Evolutionary conservation across 2,888 invertebrate species (phyloP).

Genomic region (Chloroclystis v-ata): DNA sequence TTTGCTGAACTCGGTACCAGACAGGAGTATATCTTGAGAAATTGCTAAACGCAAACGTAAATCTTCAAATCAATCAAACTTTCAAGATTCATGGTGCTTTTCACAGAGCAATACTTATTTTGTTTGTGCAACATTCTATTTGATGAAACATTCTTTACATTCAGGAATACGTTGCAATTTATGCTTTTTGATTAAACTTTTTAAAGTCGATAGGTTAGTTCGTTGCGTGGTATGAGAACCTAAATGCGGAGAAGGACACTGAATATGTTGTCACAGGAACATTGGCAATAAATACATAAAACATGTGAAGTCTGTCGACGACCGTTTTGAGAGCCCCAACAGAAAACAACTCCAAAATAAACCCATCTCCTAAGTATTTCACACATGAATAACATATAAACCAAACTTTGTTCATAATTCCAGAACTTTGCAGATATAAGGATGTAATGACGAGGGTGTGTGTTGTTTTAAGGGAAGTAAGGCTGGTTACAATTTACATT

Average conservation of each 20-base stretch:
- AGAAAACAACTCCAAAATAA: conserved; percentile 17
- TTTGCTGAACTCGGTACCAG: conserved; percentile 60
- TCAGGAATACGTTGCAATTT: neutral
- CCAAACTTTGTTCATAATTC: conserved; percentile 29
- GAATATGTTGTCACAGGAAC: neutral
- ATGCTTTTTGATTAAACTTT: too few species aligned
- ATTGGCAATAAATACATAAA: neutral
- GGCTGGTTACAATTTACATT: conserved; percentile 60
- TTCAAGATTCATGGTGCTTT: conserved; percentile 15
- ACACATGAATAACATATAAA: conserved; percentile 25
- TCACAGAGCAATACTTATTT: conserved; percentile 5
- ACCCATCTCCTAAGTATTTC: conserved; percentile 21
- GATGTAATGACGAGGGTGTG: conserved; percentile 43
- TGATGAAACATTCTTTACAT: neutral
- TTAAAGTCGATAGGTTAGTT: too few species aligned
- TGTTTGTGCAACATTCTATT: neutral
- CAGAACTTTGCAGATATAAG: conserved; percentile 33
- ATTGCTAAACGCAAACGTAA: conserved; percentile 41
- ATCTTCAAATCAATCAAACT: conserved; percentile 26
- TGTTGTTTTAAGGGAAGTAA: conserved; percentile 43
- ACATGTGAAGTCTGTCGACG: conserved; percentile 1
- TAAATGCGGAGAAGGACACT: too few species aligned
- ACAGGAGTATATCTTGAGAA: conserved; percentile 52
- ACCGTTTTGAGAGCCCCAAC: conserved; percentile 2
- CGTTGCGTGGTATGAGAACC: too few species aligned